phyloP scores from a whole-genome alignment of 1,140 invertebrate species.

The Thaumetopoea pityocampa region DNA sequence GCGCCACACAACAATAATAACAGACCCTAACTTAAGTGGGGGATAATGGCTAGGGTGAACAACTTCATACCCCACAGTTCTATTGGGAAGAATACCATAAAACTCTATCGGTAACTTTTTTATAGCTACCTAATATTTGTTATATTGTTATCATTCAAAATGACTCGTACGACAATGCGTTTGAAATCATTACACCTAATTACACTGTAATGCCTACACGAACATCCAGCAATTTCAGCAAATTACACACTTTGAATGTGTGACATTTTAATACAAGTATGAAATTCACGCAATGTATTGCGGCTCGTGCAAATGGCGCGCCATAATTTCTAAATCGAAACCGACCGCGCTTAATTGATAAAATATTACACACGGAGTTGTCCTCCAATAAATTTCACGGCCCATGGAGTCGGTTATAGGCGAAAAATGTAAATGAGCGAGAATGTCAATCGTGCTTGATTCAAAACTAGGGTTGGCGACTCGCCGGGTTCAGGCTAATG shows the following conservation, averaged over 20 bases:
- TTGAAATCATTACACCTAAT: too few relatives aligned
- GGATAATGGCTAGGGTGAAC: too few relatives aligned
- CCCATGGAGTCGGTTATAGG: constrained; percentile 44
- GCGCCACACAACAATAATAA: too few relatives aligned
- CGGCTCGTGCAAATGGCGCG: constrained; percentile 47
- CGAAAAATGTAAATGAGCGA: constrained; percentile 65
- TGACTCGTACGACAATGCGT: too few relatives aligned
- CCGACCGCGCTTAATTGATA: constrained; percentile 65
- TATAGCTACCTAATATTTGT: too few relatives aligned
- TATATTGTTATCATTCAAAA: too few relatives aligned
- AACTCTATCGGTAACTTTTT: too few relatives aligned
- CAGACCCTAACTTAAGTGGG: too few relatives aligned
- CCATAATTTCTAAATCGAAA: constrained; percentile 55
- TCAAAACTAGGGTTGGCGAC: constrained; percentile 41
- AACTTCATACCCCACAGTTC: too few relatives aligned
- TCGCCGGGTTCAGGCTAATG: constrained; percentile 41
- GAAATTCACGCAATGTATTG: constrained; percentile 53
- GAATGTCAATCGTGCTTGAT: constrained; percentile 55
- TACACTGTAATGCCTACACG: too few relatives aligned
- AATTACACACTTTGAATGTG: constrained; percentile 24
- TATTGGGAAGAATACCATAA: too few relatives aligned
- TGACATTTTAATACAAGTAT: constrained; percentile 50
- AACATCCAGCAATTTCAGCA: constrained; percentile 3
- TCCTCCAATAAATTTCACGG: constrained; percentile 68
- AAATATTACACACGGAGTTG: constrained; percentile 62